Evolutionary conservation across 2,797 vertebrate genomes (phyloP).

Genomic region (Okamejei kenojei): DNA sequence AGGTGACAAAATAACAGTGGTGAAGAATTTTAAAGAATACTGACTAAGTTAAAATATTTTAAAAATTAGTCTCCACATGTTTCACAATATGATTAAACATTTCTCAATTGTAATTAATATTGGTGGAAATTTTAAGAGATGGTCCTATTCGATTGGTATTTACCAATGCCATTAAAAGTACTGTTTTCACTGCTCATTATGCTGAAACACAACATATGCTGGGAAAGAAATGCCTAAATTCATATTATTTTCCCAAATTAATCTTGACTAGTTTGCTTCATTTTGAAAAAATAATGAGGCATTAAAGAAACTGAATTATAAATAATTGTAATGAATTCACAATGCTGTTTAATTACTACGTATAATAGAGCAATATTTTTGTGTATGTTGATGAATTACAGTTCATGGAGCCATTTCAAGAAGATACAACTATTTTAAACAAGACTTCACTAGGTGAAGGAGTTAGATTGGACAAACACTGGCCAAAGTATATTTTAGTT

Average conservation of each 20-base stretch:
- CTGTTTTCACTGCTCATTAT: conserved; percentile 18
- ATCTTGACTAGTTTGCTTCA: not conserved
- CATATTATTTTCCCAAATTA: not conserved
- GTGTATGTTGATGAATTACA: not conserved
- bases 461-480: not conserved
- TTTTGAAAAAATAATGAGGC: not conserved
- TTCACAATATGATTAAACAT: not conserved
- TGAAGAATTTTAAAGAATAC: not conserved
- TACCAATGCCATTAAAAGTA: not conserved
- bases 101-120: not conserved
- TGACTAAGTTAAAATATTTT: not conserved
- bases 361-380: not conserved
- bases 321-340: not conserved
- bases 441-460: not conserved
- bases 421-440: not conserved
- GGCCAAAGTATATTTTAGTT: not conserved
- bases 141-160: not conserved
- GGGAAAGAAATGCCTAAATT: not conserved
- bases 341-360: not conserved
- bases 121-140: not conserved
- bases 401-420: not conserved
- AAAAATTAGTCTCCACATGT: not conserved
- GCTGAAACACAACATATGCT: not conserved
- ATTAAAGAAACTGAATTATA: not conserved
- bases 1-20: not conserved